Base-by-base conservation (phyloP, 2,888 invertebrate genomes). In the Cheilosia pagana region DNA sequence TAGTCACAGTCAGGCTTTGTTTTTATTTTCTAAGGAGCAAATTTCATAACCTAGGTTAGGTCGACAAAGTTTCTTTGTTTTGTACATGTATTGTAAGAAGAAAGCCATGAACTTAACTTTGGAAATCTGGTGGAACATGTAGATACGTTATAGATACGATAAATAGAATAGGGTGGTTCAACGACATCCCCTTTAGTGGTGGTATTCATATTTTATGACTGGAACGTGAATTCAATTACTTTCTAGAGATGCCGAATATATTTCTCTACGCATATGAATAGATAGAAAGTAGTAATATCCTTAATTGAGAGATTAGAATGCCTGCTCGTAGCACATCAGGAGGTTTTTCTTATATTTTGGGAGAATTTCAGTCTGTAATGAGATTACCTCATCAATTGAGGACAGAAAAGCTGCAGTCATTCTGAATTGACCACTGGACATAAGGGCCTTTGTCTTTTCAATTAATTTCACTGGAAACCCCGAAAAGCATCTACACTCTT, bases 201-300 rank as follows among this genome's bases (percentile, higher is more conserved):
- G 31, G 59, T 60, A 53, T 57, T 75, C 19, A 53, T 75, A 68
- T 76, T 76, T 76, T 41, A 76, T 68, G 59, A 31, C 14, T 45
- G 50, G 19, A 68, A 53, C 67, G 68, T 76, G 76, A 76, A 67
- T 68, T 59, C 50, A 75, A 75, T 75, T 57, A 65, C 55, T 55
- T 55, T 25, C 25, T 21, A 53, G 53, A 21, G n/a, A 25, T 16
- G 31, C 2, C 3, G 35, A 12, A 35, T 35, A 35, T 35, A 12
- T 35, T 12, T 3, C 3, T 35, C 28, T 3, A 35, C 12, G 12
- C 10, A 1, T 35, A 35, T 52, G 19, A 43, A 35, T 23, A 35
- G 50, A 35, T 23, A 35, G 50, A 19, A 71, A 12, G 39, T 0
- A 70, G 43, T 19, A 43, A 43, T 43, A 48, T 52, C 25, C 25